Evolutionary conservation across 2,113 vertebrate species (phyloP).

Genomic region (Ophthalmolycus amberensis): DNA sequence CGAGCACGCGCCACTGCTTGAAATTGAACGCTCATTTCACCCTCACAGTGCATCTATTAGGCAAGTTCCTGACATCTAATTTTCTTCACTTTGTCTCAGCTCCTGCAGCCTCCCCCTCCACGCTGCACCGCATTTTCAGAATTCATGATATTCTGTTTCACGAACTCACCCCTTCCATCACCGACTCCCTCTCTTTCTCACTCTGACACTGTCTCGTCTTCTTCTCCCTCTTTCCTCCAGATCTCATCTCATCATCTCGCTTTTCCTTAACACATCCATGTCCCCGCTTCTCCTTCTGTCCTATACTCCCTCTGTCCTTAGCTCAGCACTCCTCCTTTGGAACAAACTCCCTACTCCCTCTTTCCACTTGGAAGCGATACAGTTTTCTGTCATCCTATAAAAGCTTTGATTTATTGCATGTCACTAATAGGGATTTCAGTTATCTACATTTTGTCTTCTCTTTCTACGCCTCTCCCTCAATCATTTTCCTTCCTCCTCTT

Average conservation of each 20-base stretch:
- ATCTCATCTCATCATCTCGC: slow-evolving; percentile 57
- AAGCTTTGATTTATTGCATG: slow-evolving; percentile 77
- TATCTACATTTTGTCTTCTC: slow-evolving; percentile 54
- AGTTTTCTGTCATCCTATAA: slow-evolving; percentile 60
- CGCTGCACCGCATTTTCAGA: slow-evolving; percentile 50
- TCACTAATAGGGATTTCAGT: slow-evolving; percentile 61
- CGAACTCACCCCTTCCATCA: slow-evolving; percentile 16
- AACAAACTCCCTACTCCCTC: slow-evolving; percentile 45
- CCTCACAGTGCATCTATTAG: slow-evolving; percentile 50
- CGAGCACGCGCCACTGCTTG: slow-evolving; percentile 1
- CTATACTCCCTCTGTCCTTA: slow-evolving; percentile 38
- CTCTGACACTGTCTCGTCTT: slow-evolving; percentile 13
- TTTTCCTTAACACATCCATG: slow-evolving; percentile 43
- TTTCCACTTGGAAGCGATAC: slow-evolving; percentile 37
- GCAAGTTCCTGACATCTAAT: slow-evolving; percentile 61
- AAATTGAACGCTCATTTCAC: slow-evolving; percentile 44
- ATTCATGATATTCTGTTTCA: slow-evolving; percentile 65
- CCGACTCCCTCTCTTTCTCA: slow-evolving; percentile 8
- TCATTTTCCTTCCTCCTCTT: slow-evolving; percentile 23
- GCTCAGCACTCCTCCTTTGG: slow-evolving; percentile 36
- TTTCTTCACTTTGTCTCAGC: slow-evolving; percentile 59
- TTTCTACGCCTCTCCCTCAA: slow-evolving; percentile 18
- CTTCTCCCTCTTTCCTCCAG: slow-evolving; percentile 2
- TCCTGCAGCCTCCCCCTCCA: slow-evolving; percentile 49
- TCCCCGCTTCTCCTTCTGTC: slow-evolving; percentile 25